phyloP scores from a whole-genome alignment of 2,888 invertebrate genomes.

The Anoplius nigerrimus region DNA sequence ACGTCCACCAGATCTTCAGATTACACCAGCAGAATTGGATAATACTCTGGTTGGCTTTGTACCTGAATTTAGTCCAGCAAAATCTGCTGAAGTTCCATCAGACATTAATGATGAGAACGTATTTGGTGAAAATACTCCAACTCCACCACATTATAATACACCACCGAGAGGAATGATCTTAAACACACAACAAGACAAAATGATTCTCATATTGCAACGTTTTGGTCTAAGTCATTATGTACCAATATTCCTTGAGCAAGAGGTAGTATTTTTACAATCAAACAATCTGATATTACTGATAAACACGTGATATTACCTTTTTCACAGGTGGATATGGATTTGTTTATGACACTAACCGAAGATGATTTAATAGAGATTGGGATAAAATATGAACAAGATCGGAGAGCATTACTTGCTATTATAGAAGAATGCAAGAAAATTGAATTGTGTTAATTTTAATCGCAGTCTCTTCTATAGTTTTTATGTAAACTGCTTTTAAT shows the following conservation, averaged over 20 bases:
- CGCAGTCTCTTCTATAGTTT: not conserved
- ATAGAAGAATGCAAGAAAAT: constrained; percentile 54
- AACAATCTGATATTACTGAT: constrained; percentile 2
- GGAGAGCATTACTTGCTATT: constrained; percentile 54
- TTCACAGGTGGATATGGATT: constrained; percentile 66
- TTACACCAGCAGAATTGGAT: constrained; percentile 43
- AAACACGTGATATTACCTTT: constrained; percentile 21
- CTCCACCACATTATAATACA: constrained; percentile 63
- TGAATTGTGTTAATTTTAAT: constrained; percentile 21
- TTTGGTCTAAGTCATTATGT: constrained; percentile 61
- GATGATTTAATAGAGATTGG: constrained; percentile 69
- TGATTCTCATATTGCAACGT: constrained; percentile 59
- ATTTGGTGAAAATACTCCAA: constrained; percentile 65
- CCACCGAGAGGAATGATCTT: constrained; percentile 65
- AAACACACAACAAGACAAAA: constrained; percentile 56
- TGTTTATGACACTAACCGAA: constrained; percentile 66
- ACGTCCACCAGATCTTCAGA: constrained; percentile 37
- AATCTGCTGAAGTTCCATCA: constrained; percentile 60
- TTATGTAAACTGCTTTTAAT: not conserved
- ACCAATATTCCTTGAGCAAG: constrained; percentile 66
- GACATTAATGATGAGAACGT: constrained; percentile 63
- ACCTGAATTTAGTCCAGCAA: constrained; percentile 64
- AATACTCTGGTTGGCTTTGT: constrained; percentile 52
- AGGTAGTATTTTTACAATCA: constrained; percentile 58
- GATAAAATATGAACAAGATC: constrained; percentile 60